A percentile compares a stretch with the other conserved stretches of the same genome.
These are phyloP conservation scores for Syrista parreyssii DNA, from an alignment of 2,888 invertebrate species.

Conservation along the genomic window DNA sequence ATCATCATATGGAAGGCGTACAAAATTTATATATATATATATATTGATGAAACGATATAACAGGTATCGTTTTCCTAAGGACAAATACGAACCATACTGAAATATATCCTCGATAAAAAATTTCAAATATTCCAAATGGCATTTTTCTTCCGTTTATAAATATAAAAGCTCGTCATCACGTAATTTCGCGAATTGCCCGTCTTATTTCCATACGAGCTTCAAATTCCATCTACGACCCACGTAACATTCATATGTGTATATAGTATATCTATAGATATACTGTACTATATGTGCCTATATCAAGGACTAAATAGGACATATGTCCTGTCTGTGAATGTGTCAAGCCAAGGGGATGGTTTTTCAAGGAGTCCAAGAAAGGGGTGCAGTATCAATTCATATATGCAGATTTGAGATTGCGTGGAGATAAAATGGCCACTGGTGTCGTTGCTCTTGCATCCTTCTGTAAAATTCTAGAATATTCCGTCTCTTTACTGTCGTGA, in stretches of 20 bases:
- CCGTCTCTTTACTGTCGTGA: neutral
- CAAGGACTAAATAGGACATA: neutral
- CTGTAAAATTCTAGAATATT: neutral
- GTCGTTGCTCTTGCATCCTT: neutral
- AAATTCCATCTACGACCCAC: constrained; percentile 30
- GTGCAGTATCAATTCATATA: constrained; percentile 54
- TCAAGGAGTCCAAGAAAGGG: constrained; percentile 7
- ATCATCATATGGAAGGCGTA: neutral
- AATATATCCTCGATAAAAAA: neutral
- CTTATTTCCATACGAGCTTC: constrained; percentile 49
- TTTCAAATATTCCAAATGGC: neutral
- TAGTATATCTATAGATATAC: neutral
- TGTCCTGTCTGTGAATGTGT: neutral
- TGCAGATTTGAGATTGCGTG: constrained; percentile 60
- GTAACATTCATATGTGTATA: neutral
- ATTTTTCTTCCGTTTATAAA: neutral
- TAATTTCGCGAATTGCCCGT: neutral
- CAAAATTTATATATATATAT: neutral
- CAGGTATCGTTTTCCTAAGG: neutral
- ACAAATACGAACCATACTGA: neutral
- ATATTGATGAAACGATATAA: too few relatives aligned
- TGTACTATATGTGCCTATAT: too few relatives aligned
- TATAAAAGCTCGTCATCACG: constrained; percentile 22
- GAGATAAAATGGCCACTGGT: constrained; percentile 35
- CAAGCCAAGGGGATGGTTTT: constrained; percentile 16